Percentiles rank a stretch among this genome's conserved stretches.
phyloP scores from a whole-genome alignment of 1,140 invertebrate species.

The Drosophila watanabei region DNA sequence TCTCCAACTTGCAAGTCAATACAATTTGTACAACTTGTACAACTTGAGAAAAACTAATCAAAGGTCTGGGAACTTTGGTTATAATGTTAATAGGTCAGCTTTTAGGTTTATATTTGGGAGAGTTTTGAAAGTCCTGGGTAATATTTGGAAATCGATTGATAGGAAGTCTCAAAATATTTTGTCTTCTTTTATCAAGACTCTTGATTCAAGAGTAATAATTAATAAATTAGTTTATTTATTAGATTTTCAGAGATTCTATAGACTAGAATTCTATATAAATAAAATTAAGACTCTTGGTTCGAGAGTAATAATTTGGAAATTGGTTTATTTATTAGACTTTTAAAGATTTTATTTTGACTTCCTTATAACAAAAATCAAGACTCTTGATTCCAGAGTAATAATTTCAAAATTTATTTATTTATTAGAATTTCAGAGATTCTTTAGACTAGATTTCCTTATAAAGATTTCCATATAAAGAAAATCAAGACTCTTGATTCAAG shows the following conservation, averaged over 20 bases:
- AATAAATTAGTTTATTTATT: neutral
- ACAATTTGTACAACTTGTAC: neutral
- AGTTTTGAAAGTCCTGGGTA: too few relatives aligned
- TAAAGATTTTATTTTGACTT: too few relatives aligned
- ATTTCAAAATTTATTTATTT: too few relatives aligned
- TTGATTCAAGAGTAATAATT: neutral
- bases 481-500: too few relatives aligned
- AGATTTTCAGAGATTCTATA: neutral
- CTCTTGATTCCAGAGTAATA: too few relatives aligned
- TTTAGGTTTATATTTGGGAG: neutral
- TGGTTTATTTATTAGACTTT: neutral
- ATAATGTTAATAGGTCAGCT: neutral
- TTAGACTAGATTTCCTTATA: too few relatives aligned
- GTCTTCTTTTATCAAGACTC: rapidly evolving
- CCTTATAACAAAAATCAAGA: neutral
- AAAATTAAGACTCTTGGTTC: neutral
- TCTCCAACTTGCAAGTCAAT: neutral
- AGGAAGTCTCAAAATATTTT: neutral
- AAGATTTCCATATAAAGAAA: too few relatives aligned
- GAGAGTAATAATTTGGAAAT: neutral
- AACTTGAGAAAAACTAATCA: neutral
- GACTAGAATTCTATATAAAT: too few relatives aligned
- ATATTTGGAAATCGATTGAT: too few relatives aligned
- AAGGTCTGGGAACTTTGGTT: neutral
- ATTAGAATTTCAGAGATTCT: too few relatives aligned